These are phyloP conservation scores for Ctenochaetus hawaiiensis DNA, from an alignment of 2,797 vertebrate species.

Conservation along the genomic window DNA sequence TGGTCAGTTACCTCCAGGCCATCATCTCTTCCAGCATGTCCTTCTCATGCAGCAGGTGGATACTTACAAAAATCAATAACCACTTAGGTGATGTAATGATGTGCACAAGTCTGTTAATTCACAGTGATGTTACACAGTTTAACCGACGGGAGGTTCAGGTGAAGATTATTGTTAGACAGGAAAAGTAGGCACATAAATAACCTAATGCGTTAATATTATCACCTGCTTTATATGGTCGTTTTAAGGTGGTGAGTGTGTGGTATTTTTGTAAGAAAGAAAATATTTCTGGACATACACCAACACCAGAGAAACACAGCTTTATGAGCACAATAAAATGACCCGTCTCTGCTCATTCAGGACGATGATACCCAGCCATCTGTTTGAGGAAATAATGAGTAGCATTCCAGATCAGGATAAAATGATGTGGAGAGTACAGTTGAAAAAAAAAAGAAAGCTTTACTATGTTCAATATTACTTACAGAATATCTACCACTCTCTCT, in stretches of 20 bases:
- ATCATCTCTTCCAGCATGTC: conserved; percentile 16
- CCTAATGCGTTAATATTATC: not conserved
- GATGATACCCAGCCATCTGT: conserved; percentile 30
- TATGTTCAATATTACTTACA: not conserved
- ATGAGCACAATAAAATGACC: conserved; percentile 11
- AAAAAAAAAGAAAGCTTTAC: conserved; percentile 1
- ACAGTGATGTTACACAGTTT: no score
- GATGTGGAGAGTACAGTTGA: not conserved
- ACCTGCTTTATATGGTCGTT: not conserved
- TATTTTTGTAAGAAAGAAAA: not conserved
- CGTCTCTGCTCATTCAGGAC: conserved; percentile 10
- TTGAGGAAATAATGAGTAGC: conserved; percentile 22
- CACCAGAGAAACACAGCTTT: conserved; percentile 1
- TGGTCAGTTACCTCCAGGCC: conserved; percentile 14
- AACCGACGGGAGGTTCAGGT: no score
- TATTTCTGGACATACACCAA: not conserved
- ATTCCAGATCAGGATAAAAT: not conserved
- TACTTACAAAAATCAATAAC: conserved; percentile 2
- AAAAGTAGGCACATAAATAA: not conserved
- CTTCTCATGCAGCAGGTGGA: conserved; percentile 34
- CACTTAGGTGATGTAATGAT: conserved; percentile 17
- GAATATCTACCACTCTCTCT: conserved; percentile 4
- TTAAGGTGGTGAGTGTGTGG: not conserved
- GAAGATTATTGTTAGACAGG: no score
- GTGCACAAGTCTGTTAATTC: not conserved